phyloP scores from a whole-genome alignment of 2,888 invertebrate genomes.

The Sicus ferrugineus region DNA sequence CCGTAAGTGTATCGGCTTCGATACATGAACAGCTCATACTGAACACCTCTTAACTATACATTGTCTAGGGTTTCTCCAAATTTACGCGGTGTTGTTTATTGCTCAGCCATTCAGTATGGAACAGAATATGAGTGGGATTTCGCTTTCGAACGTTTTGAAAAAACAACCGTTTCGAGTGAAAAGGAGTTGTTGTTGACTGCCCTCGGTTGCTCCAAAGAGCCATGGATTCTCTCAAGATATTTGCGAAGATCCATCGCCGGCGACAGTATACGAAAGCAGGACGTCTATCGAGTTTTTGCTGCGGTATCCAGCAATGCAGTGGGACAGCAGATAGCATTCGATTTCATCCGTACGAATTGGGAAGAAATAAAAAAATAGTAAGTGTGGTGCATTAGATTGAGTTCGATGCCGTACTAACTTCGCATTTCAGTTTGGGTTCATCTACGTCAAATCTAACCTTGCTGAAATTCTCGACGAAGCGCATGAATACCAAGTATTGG shows the following conservation, averaged over 20 bases:
- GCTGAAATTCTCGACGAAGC: conserved; percentile 75
- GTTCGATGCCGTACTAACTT: conserved; percentile 6
- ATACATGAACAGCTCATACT: neutral
- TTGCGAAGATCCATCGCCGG: conserved; percentile 77
- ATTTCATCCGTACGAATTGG: conserved; percentile 82
- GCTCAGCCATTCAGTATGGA: conserved; percentile 84
- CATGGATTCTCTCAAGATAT: conserved; percentile 78
- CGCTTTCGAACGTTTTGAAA: conserved; percentile 80
- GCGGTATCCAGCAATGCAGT: conserved; percentile 79
- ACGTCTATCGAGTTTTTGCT: conserved; percentile 78
- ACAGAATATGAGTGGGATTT: conserved; percentile 89
- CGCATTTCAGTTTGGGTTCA: conserved; percentile 72
- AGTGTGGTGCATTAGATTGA: conserved; percentile 60
- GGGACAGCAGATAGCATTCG: conserved; percentile 83
- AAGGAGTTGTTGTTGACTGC: conserved; percentile 79
- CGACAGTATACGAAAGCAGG: conserved; percentile 84
- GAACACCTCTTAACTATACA: neutral
- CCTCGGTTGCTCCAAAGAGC: conserved; percentile 82
- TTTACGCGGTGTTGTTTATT: conserved; percentile 83
- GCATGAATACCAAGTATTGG: conserved; percentile 79
- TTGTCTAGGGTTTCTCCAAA: conserved; percentile 80
- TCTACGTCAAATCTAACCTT: conserved; percentile 76
- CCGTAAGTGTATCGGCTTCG: conserved; percentile 68
- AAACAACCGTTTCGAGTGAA: conserved; percentile 82
- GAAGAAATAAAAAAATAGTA: conserved; percentile 75